Base-by-base conservation (phyloP, 2,797 vertebrate species). In the Mormyrops attenuatus region DNA sequence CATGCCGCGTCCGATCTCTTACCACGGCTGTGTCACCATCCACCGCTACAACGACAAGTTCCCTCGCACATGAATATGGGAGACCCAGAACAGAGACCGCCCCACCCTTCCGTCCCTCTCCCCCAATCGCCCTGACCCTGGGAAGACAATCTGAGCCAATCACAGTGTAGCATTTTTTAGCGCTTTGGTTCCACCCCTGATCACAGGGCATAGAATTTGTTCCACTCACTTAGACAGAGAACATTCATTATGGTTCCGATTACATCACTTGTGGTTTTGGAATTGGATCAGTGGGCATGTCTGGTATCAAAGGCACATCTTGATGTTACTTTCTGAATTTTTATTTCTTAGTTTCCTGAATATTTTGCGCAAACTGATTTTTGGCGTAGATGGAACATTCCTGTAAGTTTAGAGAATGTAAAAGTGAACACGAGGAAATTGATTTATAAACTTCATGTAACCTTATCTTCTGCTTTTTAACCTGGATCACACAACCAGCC, bases 1-100 rank as follows among this genome's bases (percentile, higher is more conserved):
- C 82, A 99, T 99, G 99, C 98, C 98, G 2, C 96, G 99, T 91
- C 97, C 98, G 60, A 98, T 99, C 93, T 99, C 98, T 0, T 99
- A 99, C 91, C 99, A 99, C 0, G 99, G 99, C 93, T 99, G 99
- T 88, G 98, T 99, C 89, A 99, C 99, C 90, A 99, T 99, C 92
- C 98, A 99, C 92, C 97, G 99, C 94, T 99, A 97, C 92, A 98
- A 97, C 49, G 98, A 99, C 92, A 99, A 98, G 92, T 96, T 96
- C 93, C 97, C 96, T 89, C 95, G 89, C 91, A 88, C 85, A 53
- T 96, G 93, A 95, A 60, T 26, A 22, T 9, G 52, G 47, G 63
- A 34, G 63, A 38, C n/a, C 20, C 66, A 34, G 30, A 60, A 90
- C 57, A 63, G 77, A 82, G 90, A 90, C 88, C 11, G 50, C 50